Evolutionary conservation across 1,140 invertebrate genomes (phyloP).

Genomic region (Coenobita brevimanus): DNA sequence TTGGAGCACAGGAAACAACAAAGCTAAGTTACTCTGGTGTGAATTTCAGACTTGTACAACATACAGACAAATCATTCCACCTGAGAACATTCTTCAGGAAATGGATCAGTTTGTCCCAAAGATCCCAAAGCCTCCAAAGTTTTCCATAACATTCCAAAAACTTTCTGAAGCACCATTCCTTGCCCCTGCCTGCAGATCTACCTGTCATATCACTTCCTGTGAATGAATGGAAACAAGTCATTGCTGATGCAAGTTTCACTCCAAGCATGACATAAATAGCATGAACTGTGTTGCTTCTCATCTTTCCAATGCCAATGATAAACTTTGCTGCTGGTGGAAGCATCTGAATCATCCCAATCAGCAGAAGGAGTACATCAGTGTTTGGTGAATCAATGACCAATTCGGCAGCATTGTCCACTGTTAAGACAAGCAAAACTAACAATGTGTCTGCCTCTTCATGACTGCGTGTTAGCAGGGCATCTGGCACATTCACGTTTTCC

Average conservation of each 20-base stretch:
- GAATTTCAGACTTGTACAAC: constrained; percentile 4
- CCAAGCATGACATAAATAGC: background rate
- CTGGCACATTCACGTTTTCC: constrained; percentile 17
- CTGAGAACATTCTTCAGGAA: constrained; percentile 2
- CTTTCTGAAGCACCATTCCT: constrained; percentile 36
- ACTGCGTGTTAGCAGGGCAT: constrained; percentile 13
- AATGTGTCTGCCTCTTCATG: constrained; percentile 23
- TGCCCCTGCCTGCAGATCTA: constrained; percentile 39
- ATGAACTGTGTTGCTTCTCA: constrained; percentile 7
- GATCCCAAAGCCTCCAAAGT: constrained; percentile 12
- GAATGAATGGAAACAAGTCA: constrained; percentile 11
- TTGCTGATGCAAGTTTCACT: background rate
- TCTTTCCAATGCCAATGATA: constrained; percentile 5
- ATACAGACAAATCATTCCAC: constrained; percentile 36
- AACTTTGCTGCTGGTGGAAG: background rate
- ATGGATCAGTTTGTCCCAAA: background rate
- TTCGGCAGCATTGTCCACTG: background rate
- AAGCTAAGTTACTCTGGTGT: constrained; percentile 26
- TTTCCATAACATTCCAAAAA: constrained; percentile 28
- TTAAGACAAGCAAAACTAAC: background rate
- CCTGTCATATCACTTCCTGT: constrained; percentile 34
- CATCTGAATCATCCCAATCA: background rate
- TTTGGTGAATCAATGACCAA: constrained; percentile 23
- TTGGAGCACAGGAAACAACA: constrained; percentile 31
- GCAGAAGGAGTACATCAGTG: constrained; percentile 11